These are phyloP conservation scores for Halcyon smyrnensis DNA, from an alignment of 2,797 vertebrate genomes.

Conservation along the genomic window DNA sequence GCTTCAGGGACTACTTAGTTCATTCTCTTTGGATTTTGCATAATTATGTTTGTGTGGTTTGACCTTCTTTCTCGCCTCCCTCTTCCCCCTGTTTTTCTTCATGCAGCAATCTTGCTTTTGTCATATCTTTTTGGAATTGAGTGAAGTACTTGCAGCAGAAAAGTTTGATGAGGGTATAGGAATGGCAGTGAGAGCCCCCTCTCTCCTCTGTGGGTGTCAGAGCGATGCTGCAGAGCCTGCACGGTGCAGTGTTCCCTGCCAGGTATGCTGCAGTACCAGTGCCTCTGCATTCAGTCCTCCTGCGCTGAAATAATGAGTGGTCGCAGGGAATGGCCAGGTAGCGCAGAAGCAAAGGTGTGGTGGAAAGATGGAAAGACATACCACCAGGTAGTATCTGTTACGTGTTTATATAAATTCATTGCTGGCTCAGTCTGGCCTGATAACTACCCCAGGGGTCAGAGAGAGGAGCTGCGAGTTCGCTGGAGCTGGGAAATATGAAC, in stretches of 20 bases:
- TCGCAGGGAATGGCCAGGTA: neutral
- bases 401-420: neutral
- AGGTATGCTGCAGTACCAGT: slow-evolving; percentile 48
- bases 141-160: neutral
- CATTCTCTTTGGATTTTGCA: neutral
- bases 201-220: neutral
- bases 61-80: neutral
- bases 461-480: neutral
- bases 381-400: neutral
- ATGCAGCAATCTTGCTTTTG: neutral
- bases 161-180: slow-evolving; percentile 27
- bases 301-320: neutral
- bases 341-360: neutral
- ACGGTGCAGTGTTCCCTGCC: neutral
- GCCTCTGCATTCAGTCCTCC: slow-evolving; percentile 5
- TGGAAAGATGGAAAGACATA: neutral
- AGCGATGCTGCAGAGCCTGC: neutral
- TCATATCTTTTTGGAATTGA: neutral
- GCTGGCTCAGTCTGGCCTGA: neutral
- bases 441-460: neutral
- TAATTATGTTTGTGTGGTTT: neutral
- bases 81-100: neutral
- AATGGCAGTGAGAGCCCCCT: neutral
- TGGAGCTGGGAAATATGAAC: neutral
- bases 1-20: neutral